Conservation (phyloP, 2,888 invertebrate species). For the Caenorhabditis angaria region DNA sequence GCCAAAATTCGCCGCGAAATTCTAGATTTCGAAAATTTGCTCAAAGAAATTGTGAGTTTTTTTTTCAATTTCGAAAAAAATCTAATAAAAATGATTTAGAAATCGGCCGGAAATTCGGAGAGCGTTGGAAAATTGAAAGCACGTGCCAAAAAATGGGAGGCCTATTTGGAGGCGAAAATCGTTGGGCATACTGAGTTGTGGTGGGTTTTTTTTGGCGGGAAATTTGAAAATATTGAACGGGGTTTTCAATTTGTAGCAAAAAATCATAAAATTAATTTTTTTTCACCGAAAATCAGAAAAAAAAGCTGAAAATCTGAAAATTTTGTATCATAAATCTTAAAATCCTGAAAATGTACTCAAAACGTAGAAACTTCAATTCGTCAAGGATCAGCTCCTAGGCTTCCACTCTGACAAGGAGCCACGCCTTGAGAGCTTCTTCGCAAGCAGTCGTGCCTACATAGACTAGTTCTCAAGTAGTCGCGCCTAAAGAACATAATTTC, state of each 20-base stretch:
- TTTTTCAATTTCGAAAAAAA: slow-evolving; percentile 32
- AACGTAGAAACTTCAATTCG: neutral
- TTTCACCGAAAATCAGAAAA: no score
- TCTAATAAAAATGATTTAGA: slow-evolving; percentile 16
- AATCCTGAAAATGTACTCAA: no score
- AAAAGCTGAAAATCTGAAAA: no score
- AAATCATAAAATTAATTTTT: no score
- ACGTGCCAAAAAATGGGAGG: slow-evolving; percentile 62
- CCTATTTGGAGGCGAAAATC: slow-evolving; percentile 59
- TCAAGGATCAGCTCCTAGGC: neutral
- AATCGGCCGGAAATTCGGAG: slow-evolving; percentile 31
- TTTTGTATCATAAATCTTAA: no score
- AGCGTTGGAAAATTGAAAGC: slow-evolving; percentile 56
- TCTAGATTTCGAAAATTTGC: slow-evolving; percentile 60
- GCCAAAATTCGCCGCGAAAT: slow-evolving; percentile 52
- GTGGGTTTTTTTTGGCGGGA: no score
- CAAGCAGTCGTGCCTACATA: neutral
- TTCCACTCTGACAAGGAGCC: neutral
- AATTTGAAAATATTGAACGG: neutral
- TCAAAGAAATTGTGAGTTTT: slow-evolving; percentile 50
- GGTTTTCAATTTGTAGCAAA: neutral
- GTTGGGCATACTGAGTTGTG: slow-evolving; percentile 48
- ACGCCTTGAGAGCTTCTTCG: no score
- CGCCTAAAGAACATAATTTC: neutral
- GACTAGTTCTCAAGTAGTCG: neutral